Base-by-base conservation (phyloP, 2,797 vertebrate species). In the Lophius americanus region DNA sequence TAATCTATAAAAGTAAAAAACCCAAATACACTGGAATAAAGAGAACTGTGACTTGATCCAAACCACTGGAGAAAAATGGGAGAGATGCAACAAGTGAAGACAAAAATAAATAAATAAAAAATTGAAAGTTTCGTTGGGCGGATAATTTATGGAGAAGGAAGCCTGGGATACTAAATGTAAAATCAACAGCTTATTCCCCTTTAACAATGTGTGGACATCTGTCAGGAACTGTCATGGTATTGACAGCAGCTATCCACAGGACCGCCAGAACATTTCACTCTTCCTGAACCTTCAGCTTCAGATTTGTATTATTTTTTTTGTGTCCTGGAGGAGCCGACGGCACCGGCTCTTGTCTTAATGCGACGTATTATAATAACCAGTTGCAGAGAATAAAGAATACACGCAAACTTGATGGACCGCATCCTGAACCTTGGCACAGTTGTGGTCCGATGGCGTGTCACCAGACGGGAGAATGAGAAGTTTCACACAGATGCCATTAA, bases 11-110 rank as follows among this genome's bases (percentile, higher is more conserved):
- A 5, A 14, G 14, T 14, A 2, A 14, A n/a, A 2, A 14, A 47
- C 64, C 32, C 44, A 42, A 39, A 64, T 80, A 84, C 83, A 88
- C 79, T 86, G 82, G 82, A 87, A 51, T 51, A 50, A 7, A 71
- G 13, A 48, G 7, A 72, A 56, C 60, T 60, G 41, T 43, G 65
- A 36, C 33, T 9, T 38, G 46, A 61, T 65, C 9, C 23, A 33
- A 83, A 82, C 79, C 78, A 79, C 83, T 81, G 74, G 70, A 80
- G 50, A 51, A 60, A 61, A 64, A 56, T 3, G 10, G 10, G 48
- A 50, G 33, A 41, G 42, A 61, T 14, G 35, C 32, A 42, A 64
- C 64, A 54, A 63, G 77, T 64, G 57, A 79, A 66, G 51, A 70
- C 2, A 44, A 54, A 46, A 51, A 35, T 8, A 39, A 4, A 11